These are phyloP conservation scores for Philotrypesis tridentata DNA, from an alignment of 1,140 invertebrate genomes.

Conservation along the genomic window DNA sequence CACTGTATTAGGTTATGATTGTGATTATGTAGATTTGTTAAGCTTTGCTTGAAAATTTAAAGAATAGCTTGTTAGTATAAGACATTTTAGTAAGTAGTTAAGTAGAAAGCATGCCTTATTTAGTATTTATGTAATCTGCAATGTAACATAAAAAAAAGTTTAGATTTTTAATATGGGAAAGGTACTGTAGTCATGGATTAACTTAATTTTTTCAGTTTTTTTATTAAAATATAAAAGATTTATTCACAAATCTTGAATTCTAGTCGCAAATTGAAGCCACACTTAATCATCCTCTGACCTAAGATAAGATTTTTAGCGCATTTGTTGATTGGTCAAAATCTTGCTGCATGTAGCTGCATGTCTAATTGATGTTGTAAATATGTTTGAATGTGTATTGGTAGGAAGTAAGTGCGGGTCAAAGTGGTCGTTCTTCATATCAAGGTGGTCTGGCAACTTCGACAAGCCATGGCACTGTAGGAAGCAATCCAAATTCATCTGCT, in stretches of 20 bases:
- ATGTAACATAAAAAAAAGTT: neutral
- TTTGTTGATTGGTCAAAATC: slow-evolving; percentile 64
- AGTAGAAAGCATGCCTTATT: slow-evolving; percentile 27
- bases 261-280: neutral
- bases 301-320: slow-evolving; percentile 52
- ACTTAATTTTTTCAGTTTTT: no score
- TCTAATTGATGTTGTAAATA: slow-evolving; percentile 72
- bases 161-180: no score
- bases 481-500: slow-evolving; percentile 66
- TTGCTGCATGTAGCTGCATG: slow-evolving; percentile 70
- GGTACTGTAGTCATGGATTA: no score
- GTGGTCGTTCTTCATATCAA: slow-evolving; percentile 69
- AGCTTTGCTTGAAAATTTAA: slow-evolving; percentile 35
- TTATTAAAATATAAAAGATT: no score
- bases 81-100: neutral
- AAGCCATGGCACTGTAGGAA: slow-evolving; percentile 70
- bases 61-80: neutral
- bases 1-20: slow-evolving; percentile 1
- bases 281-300: neutral
- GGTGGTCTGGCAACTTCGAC: slow-evolving; percentile 67
- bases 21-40: slow-evolving; percentile 5
- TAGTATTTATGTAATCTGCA: neutral
- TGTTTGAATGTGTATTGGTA: slow-evolving; percentile 73
- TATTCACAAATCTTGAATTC: no score
- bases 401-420: slow-evolving; percentile 72